Conservation (phyloP, 1,140 invertebrate genomes). For the Eciton burchellii region DNA sequence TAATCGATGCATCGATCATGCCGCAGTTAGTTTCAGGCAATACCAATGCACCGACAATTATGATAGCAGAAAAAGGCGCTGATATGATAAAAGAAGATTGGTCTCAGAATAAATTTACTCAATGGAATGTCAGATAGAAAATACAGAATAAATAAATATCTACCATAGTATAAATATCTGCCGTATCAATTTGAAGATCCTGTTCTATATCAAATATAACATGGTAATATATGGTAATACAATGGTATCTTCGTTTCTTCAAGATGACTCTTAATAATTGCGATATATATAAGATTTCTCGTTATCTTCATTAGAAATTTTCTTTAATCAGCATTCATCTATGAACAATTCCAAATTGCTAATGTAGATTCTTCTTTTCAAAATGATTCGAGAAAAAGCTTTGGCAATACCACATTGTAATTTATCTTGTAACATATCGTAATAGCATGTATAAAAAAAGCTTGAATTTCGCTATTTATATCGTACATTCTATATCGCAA, state of each 20-base stretch:
- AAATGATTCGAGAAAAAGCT: constrained; percentile 91
- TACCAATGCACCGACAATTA: constrained; percentile 89
- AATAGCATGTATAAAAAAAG: constrained; percentile 90
- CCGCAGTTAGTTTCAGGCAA: constrained; percentile 89
- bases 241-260: constrained; percentile 85
- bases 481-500: constrained; percentile 90
- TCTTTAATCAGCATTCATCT: constrained; percentile 88
- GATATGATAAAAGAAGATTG: constrained; percentile 89
- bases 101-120: constrained; percentile 86
- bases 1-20: constrained; percentile 91
- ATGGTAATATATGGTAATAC: constrained; percentile 83
- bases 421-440: constrained; percentile 93
- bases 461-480: constrained; percentile 91
- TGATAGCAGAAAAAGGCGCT: constrained; percentile 90
- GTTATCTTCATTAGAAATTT: not conserved
- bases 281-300: constrained; percentile 87
- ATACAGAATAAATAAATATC: no score
- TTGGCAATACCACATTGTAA: constrained; percentile 93
- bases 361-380: constrained; percentile 90
- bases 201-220: constrained; percentile 91
- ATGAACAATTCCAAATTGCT: constrained; percentile 87
- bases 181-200: constrained; percentile 93
- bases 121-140: constrained; percentile 81
- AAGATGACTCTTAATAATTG: constrained; percentile 89
- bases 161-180: no score